Percentiles rank a stretch among this genome's conserved stretches.
These are phyloP conservation scores for Sabellastarte sp. DNA, from an alignment of 2,888 invertebrate species.

Conservation along the genomic window DNA sequence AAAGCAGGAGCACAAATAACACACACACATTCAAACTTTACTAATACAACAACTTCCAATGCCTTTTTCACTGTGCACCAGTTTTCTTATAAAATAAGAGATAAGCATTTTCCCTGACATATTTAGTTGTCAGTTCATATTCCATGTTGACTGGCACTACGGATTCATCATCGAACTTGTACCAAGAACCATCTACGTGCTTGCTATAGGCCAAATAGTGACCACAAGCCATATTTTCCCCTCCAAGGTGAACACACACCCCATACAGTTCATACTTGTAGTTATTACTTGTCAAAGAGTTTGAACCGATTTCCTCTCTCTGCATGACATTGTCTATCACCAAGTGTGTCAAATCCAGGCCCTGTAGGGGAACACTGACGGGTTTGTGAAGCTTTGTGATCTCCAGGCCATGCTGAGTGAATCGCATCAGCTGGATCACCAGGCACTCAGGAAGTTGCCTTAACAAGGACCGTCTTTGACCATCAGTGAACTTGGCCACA, in stretches of 20 bases:
- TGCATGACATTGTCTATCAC: conserved; percentile 50
- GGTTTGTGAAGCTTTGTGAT: conserved; percentile 47
- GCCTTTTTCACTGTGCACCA: no score
- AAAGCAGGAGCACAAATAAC: no score
- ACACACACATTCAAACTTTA: no score
- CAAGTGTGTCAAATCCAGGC: conserved; percentile 43
- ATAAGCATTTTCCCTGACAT: conserved; percentile 53
- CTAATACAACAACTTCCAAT: no score
- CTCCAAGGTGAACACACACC: conserved; percentile 50
- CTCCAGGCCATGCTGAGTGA: conserved; percentile 35
- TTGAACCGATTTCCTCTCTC: conserved; percentile 28
- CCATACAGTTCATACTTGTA: conserved; percentile 50
- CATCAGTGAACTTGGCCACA: conserved; percentile 23
- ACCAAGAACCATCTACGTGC: conserved; percentile 35
- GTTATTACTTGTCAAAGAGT: background rate
- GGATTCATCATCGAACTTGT: conserved; percentile 51
- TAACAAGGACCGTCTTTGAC: conserved; percentile 47
- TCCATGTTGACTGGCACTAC: conserved; percentile 53
- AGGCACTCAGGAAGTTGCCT: conserved; percentile 55
- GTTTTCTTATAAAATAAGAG: conserved; percentile 44
- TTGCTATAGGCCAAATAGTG: conserved; percentile 51
- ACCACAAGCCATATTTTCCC: conserved; percentile 44
- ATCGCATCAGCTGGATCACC: conserved; percentile 52
- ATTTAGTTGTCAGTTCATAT: conserved; percentile 46
- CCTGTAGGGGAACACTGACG: conserved; percentile 43